Percentiles rank a stretch among this genome's conserved stretches.
Conservation (phyloP, 2,888 invertebrate species). For the Drosophila yooni region DNA sequence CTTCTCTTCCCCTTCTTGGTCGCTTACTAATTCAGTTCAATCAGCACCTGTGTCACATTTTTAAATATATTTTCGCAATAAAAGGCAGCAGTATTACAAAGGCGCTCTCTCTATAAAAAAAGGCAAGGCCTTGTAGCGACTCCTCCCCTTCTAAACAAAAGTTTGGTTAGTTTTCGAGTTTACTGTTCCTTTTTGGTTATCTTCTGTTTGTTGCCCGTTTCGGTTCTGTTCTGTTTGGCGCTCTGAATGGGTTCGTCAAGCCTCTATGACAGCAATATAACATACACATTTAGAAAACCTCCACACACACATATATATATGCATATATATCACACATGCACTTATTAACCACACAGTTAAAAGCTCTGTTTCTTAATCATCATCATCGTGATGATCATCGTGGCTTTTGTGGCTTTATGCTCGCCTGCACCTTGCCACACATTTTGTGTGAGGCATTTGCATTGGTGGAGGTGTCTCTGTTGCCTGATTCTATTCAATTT, state of each 20-base stretch:
- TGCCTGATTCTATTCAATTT: conserved; percentile 56
- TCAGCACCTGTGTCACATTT: conserved; percentile 74
- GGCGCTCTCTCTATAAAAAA: conserved; percentile 26
- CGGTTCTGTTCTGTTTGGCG: conserved; percentile 76
- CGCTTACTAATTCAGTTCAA: conserved; percentile 53
- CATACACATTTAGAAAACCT: background rate
- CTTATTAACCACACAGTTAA: conserved; percentile 58
- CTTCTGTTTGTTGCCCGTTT: conserved; percentile 24
- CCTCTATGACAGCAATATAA: conserved; percentile 47
- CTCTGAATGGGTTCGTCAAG: conserved; percentile 66
- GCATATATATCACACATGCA: conserved; percentile 25
- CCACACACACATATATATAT: background rate
- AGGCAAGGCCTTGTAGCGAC: conserved; percentile 17
- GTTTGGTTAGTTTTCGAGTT: conserved; percentile 30
- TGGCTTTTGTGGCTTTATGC: conserved; percentile 66
- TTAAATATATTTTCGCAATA: conserved; percentile 74
- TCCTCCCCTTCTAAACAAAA: background rate
- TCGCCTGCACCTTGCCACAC: conserved; percentile 75
- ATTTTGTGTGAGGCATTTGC: conserved; percentile 34
- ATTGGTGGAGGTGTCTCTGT: conserved; percentile 18
- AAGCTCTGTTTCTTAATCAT: conserved; percentile 50
- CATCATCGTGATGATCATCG: conserved; percentile 30
- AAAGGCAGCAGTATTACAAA: conserved; percentile 26
- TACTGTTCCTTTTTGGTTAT: conserved; percentile 37
- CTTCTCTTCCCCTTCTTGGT: background rate